Conservation (phyloP, 2,888 invertebrate species). For the Nyleta sp. region DNA sequence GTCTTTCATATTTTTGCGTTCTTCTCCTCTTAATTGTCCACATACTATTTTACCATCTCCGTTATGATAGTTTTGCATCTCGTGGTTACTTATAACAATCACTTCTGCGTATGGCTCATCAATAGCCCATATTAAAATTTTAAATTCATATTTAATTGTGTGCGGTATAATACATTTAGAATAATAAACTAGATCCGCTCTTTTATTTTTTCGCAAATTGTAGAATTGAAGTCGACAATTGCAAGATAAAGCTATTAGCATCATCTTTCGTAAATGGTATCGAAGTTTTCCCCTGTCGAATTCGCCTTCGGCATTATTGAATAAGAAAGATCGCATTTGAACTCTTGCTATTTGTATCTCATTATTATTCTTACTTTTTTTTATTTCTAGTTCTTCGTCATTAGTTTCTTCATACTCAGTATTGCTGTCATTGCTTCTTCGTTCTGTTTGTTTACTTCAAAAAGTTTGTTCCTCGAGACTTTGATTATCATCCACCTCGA, state of each 20-base stretch:
- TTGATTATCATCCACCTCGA: too few species aligned
- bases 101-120: neutral
- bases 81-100: conserved; percentile 1
- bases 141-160: conserved; percentile 9
- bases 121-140: conserved; percentile 12
- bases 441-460: too few species aligned
- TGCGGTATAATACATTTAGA: conserved; percentile 5
- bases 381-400: too few species aligned
- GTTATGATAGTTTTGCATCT: conserved; percentile 1
- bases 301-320: neutral
- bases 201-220: neutral
- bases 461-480: too few species aligned
- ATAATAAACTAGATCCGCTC: neutral
- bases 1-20: conserved; percentile 30
- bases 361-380: too few species aligned
- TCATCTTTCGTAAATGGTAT: neutral
- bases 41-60: neutral
- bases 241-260: neutral
- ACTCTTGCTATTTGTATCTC: neutral
- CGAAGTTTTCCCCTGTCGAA: neutral
- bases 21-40: conserved; percentile 20
- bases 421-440: too few species aligned
- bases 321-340: neutral
- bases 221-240: conserved; percentile 18
- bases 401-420: too few species aligned